These are phyloP conservation scores for Epinotia bilunana DNA, from an alignment of 2,888 invertebrate species.

Conservation along the genomic window DNA sequence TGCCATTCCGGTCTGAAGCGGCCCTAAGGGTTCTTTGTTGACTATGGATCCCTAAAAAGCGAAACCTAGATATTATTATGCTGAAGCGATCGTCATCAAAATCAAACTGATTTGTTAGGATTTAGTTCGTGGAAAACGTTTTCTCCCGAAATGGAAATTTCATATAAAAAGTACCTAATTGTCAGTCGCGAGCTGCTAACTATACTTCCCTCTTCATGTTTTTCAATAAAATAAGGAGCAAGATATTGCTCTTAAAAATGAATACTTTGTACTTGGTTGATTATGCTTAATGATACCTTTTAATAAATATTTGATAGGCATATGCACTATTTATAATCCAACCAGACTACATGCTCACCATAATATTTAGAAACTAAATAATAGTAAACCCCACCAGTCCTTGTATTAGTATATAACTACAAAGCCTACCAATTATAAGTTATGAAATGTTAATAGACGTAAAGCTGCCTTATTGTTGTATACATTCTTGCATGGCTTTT, in stretches of 20 bases:
- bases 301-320: neutral
- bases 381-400: neutral
- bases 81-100: too few relatives aligned
- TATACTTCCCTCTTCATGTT: too few relatives aligned
- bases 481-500: neutral
- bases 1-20: too few relatives aligned
- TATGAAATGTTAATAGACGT: neutral
- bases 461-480: neutral
- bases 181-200: too few relatives aligned
- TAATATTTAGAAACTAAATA: too few relatives aligned
- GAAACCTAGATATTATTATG: too few relatives aligned
- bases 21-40: too few relatives aligned
- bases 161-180: too few relatives aligned
- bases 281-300: neutral
- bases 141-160: too few relatives aligned
- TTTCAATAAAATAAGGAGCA: neutral
- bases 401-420: constrained; percentile 28
- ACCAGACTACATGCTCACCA: neutral
- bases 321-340: neutral
- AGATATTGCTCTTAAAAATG: neutral
- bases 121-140: too few relatives aligned
- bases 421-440: constrained; percentile 1
- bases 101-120: too few relatives aligned
- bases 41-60: too few relatives aligned
- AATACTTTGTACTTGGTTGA: neutral